Evolutionary conservation across 2,113 vertebrate genomes (phyloP).

Genomic region (Regulus satrapa): DNA sequence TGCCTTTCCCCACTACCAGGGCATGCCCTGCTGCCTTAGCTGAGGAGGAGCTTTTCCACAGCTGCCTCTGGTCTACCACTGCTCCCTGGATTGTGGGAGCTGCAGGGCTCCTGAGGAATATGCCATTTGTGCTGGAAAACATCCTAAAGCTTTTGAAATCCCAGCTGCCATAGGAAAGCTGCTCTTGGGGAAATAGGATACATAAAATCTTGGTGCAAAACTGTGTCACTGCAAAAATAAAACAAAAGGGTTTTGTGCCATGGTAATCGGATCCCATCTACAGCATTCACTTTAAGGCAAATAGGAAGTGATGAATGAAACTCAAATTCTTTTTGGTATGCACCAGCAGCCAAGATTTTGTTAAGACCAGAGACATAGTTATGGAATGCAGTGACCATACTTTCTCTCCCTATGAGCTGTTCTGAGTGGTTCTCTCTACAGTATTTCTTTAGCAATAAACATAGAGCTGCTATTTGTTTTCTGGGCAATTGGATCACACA

Average conservation of each 20-base stretch:
- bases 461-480: not conserved
- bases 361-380: not conserved
- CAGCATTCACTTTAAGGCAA: conserved; percentile 28
- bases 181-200: conserved; percentile 31
- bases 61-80: not conserved
- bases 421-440: not conserved
- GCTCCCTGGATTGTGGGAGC: not conserved
- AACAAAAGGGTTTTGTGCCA: conserved; percentile 19
- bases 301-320: conserved; percentile 49
- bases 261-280: not conserved
- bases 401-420: not conserved
- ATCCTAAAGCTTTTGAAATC: conserved; percentile 36
- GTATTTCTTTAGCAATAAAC: not conserved
- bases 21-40: not conserved
- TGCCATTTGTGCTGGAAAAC: conserved; percentile 45
- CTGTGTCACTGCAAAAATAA: not conserved
- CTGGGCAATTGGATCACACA: not conserved
- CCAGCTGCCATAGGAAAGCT: conserved; percentile 29
- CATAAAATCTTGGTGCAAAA: conserved; percentile 6
- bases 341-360: not conserved
- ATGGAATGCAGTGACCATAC: not conserved
- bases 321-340: conserved; percentile 9
- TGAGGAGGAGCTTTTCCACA: not conserved
- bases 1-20: not conserved
- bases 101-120: not conserved